phyloP scores from a whole-genome alignment of 2,888 invertebrate genomes.

The Stratiomys singularior region DNA sequence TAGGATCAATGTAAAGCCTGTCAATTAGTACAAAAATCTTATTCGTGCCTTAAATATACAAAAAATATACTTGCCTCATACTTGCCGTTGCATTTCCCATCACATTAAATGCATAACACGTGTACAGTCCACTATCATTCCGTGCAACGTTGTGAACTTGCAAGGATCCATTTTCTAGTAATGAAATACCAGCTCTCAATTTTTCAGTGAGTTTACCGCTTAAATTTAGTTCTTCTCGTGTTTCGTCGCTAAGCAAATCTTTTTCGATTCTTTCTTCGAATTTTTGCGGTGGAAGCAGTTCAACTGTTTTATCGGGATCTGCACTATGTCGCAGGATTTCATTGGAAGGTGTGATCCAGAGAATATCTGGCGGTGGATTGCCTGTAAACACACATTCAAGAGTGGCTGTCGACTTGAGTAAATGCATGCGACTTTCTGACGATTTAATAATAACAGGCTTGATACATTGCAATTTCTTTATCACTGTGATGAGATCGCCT shows the following conservation, averaged over 20 bases:
- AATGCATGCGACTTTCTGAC: constrained; percentile 73
- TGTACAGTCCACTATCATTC: constrained; percentile 85
- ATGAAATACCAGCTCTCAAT: constrained; percentile 69
- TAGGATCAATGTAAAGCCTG: constrained; percentile 84
- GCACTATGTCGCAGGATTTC: constrained; percentile 82
- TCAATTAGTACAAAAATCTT: neutral
- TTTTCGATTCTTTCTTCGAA: constrained; percentile 60
- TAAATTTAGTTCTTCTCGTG: constrained; percentile 54
- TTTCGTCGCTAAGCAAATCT: constrained; percentile 59
- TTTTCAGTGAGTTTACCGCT: neutral
- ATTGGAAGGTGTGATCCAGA: constrained; percentile 85
- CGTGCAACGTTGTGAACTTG: constrained; percentile 77
- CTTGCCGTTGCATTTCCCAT: constrained; percentile 81
- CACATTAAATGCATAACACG: constrained; percentile 87
- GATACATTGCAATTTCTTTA: constrained; percentile 78
- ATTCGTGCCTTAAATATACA: neutral
- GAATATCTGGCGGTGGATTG: constrained; percentile 81
- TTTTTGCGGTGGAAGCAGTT: constrained; percentile 56
- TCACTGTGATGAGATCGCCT: constrained; percentile 75
- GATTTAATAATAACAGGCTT: constrained; percentile 71
- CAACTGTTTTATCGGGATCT: constrained; percentile 67
- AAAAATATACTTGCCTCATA: constrained; percentile 65
- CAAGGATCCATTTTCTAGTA: constrained; percentile 83
- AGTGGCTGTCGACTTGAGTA: constrained; percentile 74
- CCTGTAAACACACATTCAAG: constrained; percentile 82